Percentiles rank a stretch among this genome's conserved stretches.
These are phyloP conservation scores for Rhineura floridana DNA, from an alignment of 2,113 vertebrate species.

Conservation along the genomic window DNA sequence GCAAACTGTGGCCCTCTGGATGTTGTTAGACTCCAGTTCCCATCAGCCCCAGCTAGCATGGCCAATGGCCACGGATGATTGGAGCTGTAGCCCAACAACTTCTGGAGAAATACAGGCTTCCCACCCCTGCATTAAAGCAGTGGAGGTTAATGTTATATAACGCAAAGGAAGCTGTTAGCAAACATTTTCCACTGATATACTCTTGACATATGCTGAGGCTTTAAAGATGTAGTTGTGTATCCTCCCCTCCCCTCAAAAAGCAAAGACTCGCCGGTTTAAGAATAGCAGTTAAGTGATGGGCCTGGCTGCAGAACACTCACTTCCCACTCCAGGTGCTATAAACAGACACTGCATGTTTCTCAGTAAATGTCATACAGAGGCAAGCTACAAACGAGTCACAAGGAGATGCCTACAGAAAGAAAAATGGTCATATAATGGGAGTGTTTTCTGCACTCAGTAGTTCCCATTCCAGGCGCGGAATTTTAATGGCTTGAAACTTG, in stretches of 20 bases:
- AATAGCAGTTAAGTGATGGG: slow-evolving; percentile 65
- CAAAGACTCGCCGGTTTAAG: slow-evolving; percentile 41
- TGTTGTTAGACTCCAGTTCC: neutral
- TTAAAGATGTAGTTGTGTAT: slow-evolving; percentile 64
- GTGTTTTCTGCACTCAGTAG: slow-evolving; percentile 26
- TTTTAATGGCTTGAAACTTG: neutral
- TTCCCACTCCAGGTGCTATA: slow-evolving; percentile 47
- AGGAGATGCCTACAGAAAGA: slow-evolving; percentile 41
- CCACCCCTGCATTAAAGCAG: neutral
- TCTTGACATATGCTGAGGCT: slow-evolving; percentile 48
- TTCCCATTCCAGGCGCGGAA: slow-evolving; percentile 2
- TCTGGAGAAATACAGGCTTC: neutral
- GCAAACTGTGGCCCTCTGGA: neutral
- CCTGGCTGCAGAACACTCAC: slow-evolving; percentile 50
- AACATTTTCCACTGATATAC: slow-evolving; percentile 52
- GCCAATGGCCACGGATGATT: neutral
- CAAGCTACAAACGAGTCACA: neutral
- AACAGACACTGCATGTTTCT: slow-evolving; percentile 4
- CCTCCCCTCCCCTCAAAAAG: slow-evolving; percentile 35
- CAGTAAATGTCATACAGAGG: neutral
- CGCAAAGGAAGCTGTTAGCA: slow-evolving; percentile 40
- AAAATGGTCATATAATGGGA: slow-evolving; percentile 36
- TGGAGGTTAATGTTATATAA: neutral
- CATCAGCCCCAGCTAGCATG: neutral
- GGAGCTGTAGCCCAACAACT: neutral